Percentiles rank a stretch among this genome's conserved stretches.
Conservation (phyloP, 2,888 invertebrate genomes). For the Gasteruption jaculator region DNA sequence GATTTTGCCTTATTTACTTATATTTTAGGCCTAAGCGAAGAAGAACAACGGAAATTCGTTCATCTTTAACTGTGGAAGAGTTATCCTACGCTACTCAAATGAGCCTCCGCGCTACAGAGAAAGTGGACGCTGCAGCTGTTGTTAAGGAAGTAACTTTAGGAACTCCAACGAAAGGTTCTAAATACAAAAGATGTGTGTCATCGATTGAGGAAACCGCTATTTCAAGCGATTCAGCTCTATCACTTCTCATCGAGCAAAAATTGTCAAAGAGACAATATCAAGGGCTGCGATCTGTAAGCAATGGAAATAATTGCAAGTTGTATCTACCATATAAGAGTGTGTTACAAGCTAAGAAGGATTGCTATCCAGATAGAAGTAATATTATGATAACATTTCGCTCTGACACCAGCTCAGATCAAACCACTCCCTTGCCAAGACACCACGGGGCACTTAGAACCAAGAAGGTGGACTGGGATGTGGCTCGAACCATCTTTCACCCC, state of each 20-base stretch:
- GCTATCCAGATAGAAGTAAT: constrained; percentile 22
- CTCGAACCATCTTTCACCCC: too few species aligned
- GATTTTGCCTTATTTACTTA: neutral
- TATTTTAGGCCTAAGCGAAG: constrained; percentile 17
- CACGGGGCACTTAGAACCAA: too few species aligned
- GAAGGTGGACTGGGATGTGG: too few species aligned
- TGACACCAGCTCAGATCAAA: too few species aligned
- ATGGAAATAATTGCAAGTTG: constrained; percentile 10
- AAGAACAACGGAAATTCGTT: constrained; percentile 15
- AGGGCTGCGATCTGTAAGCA: constrained; percentile 6
- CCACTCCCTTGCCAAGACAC: too few species aligned
- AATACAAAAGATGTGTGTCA: constrained; percentile 14
- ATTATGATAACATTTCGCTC: constrained; percentile 20
- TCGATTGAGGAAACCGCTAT: constrained; percentile 10
- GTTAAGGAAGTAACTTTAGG: constrained; percentile 13
- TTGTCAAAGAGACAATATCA: constrained; percentile 15
- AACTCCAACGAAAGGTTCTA: constrained; percentile 13
- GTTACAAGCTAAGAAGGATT: constrained; percentile 21
- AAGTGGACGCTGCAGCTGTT: constrained; percentile 11
- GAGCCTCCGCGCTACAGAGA: constrained; percentile 12
- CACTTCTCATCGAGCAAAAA: constrained; percentile 16
- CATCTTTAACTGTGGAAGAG: constrained; percentile 8
- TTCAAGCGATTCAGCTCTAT: constrained; percentile 16
- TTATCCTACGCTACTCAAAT: constrained; percentile 12
- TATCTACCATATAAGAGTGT: constrained; percentile 23